These are phyloP conservation scores for Ditylenchus weischeri DNA, from an alignment of 2,888 invertebrate species.

Conservation along the genomic window DNA sequence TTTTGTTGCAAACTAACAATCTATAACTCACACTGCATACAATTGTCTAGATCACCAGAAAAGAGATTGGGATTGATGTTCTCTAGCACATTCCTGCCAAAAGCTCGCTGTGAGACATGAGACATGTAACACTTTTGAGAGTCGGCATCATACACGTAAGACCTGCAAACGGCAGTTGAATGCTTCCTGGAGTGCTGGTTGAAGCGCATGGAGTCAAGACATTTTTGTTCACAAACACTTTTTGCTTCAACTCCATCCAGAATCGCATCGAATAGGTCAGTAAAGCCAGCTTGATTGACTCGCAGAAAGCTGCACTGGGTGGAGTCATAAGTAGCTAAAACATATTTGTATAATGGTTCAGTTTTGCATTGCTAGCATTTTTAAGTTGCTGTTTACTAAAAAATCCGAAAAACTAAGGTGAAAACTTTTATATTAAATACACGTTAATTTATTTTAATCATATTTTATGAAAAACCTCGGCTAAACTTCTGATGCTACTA, in stretches of 20 bases:
- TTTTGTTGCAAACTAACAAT: too few species aligned
- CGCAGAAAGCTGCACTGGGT: conserved; percentile 34
- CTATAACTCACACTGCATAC: conserved; percentile 43
- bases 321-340: conserved; percentile 31
- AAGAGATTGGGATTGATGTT: conserved; percentile 34
- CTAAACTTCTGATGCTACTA: too few species aligned
- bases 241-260: conserved; percentile 25
- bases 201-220: conserved; percentile 16
- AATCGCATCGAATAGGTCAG: conserved; percentile 31
- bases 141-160: conserved; percentile 45
- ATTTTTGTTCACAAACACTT: conserved; percentile 29
- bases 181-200: neutral
- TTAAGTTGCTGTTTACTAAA: too few species aligned
- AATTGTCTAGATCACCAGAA: conserved; percentile 50
- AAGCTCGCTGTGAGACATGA: conserved; percentile 33
- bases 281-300: conserved; percentile 36
- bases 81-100: conserved; percentile 43
- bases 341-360: too few species aligned
- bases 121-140: conserved; percentile 37
- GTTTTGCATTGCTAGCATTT: too few species aligned
- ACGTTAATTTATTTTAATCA: too few species aligned
- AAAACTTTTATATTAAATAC: too few species aligned
- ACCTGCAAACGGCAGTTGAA: conserved; percentile 31
- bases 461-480: too few species aligned
- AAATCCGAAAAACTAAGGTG: too few species aligned